Conservation (phyloP, 2,797 vertebrate species). For the Amblyraja radiata region DNA sequence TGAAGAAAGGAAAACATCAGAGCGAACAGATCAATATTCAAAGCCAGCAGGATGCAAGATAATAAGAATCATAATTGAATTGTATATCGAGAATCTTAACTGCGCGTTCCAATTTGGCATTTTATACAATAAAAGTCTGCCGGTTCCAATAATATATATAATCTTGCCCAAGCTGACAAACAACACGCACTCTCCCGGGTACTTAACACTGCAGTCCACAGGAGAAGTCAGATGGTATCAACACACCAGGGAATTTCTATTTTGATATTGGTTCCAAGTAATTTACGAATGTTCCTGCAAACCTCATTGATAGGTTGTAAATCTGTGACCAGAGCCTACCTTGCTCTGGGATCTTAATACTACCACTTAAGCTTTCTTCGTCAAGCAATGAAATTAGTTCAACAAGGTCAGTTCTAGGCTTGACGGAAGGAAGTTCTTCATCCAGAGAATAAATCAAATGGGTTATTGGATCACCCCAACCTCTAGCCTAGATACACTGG, state of each 20-base stretch:
- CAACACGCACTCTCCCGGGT: no score
- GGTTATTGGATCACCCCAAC: neutral
- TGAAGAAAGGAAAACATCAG: slow-evolving; percentile 11
- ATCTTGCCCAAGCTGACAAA: neutral
- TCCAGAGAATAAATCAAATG: neutral
- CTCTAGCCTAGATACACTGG: no score
- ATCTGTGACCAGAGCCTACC: neutral
- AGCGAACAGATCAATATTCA: slow-evolving; percentile 5
- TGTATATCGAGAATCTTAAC: neutral
- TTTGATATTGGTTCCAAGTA: neutral
- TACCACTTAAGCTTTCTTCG: neutral
- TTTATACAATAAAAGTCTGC: neutral
- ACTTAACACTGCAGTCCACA: neutral
- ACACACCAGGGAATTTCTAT: neutral
- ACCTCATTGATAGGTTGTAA: neutral
- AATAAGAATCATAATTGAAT: slow-evolving; percentile 2
- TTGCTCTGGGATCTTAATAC: neutral
- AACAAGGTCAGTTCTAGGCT: neutral
- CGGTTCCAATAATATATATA: neutral
- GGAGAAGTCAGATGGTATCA: neutral
- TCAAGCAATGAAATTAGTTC: neutral
- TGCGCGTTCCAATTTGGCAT: neutral
- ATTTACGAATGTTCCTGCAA: neutral
- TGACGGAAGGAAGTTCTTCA: neutral
- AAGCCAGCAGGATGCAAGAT: neutral